Evolutionary conservation across 2,113 vertebrate species (phyloP), one percentile per base, ranked within the genome.

Genomic region (Antennarius striatus): DNA sequence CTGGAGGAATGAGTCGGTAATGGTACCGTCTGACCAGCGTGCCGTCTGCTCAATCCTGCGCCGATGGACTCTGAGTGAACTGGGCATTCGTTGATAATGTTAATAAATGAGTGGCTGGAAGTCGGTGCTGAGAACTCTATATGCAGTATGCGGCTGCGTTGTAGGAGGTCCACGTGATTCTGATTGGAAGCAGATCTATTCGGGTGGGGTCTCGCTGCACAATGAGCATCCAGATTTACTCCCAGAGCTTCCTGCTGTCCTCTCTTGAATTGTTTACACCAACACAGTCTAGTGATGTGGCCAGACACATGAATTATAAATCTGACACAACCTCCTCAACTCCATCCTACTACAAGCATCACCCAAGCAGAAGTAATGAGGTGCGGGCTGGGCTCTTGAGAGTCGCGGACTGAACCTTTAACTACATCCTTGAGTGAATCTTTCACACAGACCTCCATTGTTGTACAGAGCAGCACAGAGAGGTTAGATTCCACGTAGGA

Each of bases 401-500:
- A 72, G 57, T 39, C 29, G 52, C 8, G 14, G 53, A 71, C 56
- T 29, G 69, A 66, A 70, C 62, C 82, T 82, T 79, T 73, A 47
- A 60, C 82, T 86, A 63, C 5, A 49, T 75, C 71, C 69, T 32
- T 69, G 53, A 58, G 71, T 3, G 29, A 52, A 52, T 74, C 60
- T 43, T 43, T 7, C 10, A 67, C 15, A 0, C 4, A 46, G 68
- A 82, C 76, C 84, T 80, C 71, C 81, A 63, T 57, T 39, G 45
- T 58, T 42, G 74, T 16, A 1, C 22, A 30, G 59, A 71, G 16
- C 60, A 56, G 49, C 56, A 55, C 50, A n/a, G 47, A 52, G 56
- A 72, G 74, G 75, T 83, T 76, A 65, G 73, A 81, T 78, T 83
- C 75, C 83, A 53, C 62, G 51, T 54, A 40, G 67, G 73, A 79